Conservation (phyloP, 2,888 invertebrate genomes). For the Oscheius myriophilus region DNA sequence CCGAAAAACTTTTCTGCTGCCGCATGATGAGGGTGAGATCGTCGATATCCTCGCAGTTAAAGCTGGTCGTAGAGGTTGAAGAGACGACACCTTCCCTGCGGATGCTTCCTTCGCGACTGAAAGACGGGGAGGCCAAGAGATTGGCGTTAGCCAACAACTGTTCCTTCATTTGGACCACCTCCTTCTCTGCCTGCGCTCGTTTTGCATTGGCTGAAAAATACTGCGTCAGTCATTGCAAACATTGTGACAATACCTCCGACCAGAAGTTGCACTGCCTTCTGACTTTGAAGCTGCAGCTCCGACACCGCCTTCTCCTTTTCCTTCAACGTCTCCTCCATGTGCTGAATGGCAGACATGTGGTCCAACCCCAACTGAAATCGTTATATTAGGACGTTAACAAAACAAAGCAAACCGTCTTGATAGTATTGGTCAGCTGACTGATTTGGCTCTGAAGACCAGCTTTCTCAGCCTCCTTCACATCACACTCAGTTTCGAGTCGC, state of each 20-base stretch:
- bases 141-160: conserved; percentile 63
- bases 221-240: no score
- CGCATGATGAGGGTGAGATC: conserved; percentile 55
- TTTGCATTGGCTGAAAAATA: no score
- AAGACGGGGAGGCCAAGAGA: conserved; percentile 55
- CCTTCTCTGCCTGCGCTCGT: background rate
- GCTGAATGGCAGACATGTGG: no score
- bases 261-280: no score
- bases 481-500: conserved; percentile 47
- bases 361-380: no score
- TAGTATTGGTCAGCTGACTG: conserved; percentile 18
- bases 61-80: background rate
- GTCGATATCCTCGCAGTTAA: conserved; percentile 35
- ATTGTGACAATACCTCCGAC: no score
- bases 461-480: conserved; percentile 47
- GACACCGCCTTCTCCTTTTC: no score
- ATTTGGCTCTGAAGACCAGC: conserved; percentile 41
- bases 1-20: conserved; percentile 58
- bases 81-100: conserved; percentile 8
- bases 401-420: no score
- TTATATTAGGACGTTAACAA: no score
- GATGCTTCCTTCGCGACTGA: conserved; percentile 36
- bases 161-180: conserved; percentile 58
- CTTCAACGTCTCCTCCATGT: no score
- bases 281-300: no score